Conservation (phyloP, 2,797 vertebrate species). For the Natrix natrix region DNA sequence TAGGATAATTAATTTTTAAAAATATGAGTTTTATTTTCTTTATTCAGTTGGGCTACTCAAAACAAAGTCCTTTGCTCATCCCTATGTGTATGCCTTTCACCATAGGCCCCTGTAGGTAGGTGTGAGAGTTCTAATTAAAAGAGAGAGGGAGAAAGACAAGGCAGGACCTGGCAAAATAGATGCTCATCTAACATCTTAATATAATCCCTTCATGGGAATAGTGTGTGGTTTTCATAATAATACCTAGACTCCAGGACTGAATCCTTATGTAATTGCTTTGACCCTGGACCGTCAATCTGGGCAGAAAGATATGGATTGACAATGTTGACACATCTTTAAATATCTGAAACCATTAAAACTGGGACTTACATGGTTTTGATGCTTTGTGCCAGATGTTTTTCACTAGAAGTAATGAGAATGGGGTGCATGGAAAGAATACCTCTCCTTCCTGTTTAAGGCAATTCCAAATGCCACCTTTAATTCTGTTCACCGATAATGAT, state of each 20-base stretch:
- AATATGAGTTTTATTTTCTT: background rate
- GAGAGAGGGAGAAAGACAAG: background rate
- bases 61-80: background rate
- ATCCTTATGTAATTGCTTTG: background rate
- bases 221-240: background rate
- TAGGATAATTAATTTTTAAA: background rate
- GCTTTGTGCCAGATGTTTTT: slow-evolving; percentile 29
- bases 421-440: background rate
- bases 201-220: background rate
- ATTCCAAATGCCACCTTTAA: slow-evolving; percentile 36
- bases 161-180: background rate
- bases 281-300: background rate
- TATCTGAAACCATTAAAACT: background rate
- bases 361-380: background rate
- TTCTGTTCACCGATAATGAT: slow-evolving; percentile 47
- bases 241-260: background rate
- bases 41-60: background rate
- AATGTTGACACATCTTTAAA: background rate
- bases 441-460: slow-evolving; percentile 28
- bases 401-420: background rate
- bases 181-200: background rate
- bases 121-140: background rate
- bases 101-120: background rate
- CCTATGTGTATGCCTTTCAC: background rate
- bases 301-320: background rate